Evolutionary conservation across 2,888 invertebrate genomes (phyloP).

Genomic region (Syrista parreyssii): DNA sequence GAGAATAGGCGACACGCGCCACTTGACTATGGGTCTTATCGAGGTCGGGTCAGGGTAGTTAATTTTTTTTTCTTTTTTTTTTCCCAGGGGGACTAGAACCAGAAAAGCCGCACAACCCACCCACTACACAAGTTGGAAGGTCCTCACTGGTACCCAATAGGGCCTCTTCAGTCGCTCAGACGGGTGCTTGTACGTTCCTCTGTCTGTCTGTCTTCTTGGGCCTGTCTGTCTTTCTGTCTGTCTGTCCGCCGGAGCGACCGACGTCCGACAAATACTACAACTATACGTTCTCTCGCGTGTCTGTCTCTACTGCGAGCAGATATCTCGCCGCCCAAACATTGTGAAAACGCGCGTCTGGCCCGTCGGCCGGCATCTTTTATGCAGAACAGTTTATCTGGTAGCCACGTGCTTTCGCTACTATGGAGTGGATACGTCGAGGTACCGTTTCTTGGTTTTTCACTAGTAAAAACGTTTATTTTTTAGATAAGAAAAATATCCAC

Average conservation of each 20-base stretch:
- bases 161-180: constrained; percentile 11
- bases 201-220: constrained; percentile 3
- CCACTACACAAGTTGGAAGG: constrained; percentile 8
- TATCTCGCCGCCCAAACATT: constrained; percentile 31
- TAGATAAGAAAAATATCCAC: background rate
- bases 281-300: constrained; percentile 7
- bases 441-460: background rate
- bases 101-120: constrained; percentile 20
- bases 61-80: background rate
- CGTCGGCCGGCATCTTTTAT: constrained; percentile 14
- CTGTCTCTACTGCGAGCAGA: constrained; percentile 14
- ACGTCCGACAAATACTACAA: background rate
- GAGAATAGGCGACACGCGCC: constrained; percentile 49
- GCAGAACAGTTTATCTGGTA: constrained; percentile 3
- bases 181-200: constrained; percentile 16
- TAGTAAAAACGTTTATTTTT: background rate
- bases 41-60: background rate
- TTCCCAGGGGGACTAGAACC: constrained; percentile 4
- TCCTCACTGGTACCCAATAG: background rate
- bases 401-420: background rate
- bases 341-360: constrained; percentile 20
- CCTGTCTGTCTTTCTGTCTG: constrained; percentile 1
- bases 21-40: constrained; percentile 36
- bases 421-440: background rate
- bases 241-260: background rate